phyloP scores from a whole-genome alignment of 2,113 vertebrate species.

The Apodemus sylvaticus region DNA sequence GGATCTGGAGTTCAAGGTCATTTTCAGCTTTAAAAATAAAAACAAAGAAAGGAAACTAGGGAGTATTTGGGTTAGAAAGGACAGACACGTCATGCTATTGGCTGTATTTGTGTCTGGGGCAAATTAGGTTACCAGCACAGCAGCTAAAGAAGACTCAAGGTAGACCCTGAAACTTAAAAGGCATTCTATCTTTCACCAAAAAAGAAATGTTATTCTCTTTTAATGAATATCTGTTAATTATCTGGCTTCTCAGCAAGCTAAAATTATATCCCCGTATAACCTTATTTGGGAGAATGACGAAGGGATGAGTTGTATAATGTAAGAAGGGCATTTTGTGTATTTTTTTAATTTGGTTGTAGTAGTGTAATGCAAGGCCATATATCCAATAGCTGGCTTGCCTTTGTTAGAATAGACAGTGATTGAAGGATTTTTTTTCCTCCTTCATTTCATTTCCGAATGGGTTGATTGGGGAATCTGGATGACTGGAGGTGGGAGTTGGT shows the following conservation, averaged over 20 bases:
- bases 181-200: neutral
- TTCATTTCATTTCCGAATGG: conserved; percentile 71
- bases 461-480: conserved; percentile 75
- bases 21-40: neutral
- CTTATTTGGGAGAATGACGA: conserved; percentile 57
- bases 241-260: conserved; percentile 41
- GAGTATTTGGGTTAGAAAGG: neutral
- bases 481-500: no score
- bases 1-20: neutral
- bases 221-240: conserved; percentile 59
- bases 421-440: conserved; percentile 7
- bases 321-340: conserved; percentile 41
- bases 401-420: conserved; percentile 71
- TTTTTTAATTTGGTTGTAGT: conserved; percentile 74
- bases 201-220: conserved; percentile 36
- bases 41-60: neutral
- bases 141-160: conserved; percentile 23
- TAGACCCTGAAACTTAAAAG: conserved; percentile 14
- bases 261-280: conserved; percentile 53
- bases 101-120: neutral
- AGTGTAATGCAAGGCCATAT: conserved; percentile 63
- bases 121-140: neutral
- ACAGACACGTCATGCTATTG: neutral
- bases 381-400: conserved; percentile 37
- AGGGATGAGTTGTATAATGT: conserved; percentile 19